phyloP scores from a whole-genome alignment of 1,140 invertebrate species.

The Uloborus diversus region DNA sequence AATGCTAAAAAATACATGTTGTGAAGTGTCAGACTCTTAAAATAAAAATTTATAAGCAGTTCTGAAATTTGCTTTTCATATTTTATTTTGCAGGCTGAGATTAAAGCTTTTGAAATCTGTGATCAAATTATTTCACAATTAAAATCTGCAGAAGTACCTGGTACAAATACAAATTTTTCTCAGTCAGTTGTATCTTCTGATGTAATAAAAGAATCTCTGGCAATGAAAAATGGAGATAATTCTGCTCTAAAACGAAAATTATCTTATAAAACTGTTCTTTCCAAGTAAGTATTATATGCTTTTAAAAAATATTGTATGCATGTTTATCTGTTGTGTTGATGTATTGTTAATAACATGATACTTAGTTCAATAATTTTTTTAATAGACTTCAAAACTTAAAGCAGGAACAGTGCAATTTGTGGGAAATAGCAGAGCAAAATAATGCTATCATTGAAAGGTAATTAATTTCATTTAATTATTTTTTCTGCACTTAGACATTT shows the following conservation, averaged over 20 bases:
- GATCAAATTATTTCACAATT: conserved; percentile 15
- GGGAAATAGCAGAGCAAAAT: conserved; percentile 34
- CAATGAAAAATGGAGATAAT: not conserved
- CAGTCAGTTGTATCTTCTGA: not conserved
- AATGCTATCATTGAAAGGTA: conserved; percentile 17
- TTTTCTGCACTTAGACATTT: too few relatives aligned
- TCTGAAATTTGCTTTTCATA: not conserved
- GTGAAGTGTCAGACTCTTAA: too few relatives aligned
- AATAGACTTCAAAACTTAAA: conserved; percentile 24
- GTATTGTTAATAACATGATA: too few relatives aligned
- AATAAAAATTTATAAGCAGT: too few relatives aligned
- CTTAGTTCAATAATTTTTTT: too few relatives aligned
- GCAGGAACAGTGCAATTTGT: conserved; percentile 9
- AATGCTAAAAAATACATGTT: too few relatives aligned
- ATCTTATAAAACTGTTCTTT: not conserved
- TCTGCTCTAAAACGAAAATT: not conserved
- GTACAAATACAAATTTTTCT: not conserved
- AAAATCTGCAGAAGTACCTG: not conserved
- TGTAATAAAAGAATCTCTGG: not conserved
- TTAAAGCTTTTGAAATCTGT: not conserved
- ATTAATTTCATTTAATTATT: not conserved
- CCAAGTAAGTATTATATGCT: conserved; percentile 28
- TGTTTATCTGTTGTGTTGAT: too few relatives aligned
- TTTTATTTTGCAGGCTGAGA: conserved; percentile 15
- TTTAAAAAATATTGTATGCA: too few relatives aligned